Evolutionary conservation across 2,113 vertebrate species (phyloP).

Genomic region (Psittacula cyanocephala): DNA sequence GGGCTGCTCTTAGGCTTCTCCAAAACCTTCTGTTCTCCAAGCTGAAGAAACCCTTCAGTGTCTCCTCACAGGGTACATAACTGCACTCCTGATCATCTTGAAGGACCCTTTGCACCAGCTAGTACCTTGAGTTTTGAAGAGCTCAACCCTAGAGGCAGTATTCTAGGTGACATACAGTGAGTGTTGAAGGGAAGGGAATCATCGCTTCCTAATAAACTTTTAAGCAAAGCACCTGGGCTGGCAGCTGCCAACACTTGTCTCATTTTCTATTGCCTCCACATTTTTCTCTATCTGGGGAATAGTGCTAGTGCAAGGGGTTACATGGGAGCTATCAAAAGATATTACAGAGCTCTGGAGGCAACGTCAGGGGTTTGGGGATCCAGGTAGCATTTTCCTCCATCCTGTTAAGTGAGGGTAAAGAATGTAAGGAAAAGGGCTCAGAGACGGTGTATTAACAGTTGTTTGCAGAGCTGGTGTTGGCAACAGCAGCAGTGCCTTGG

Average conservation of each 20-base stretch:
- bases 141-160: not conserved
- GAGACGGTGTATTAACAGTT: not conserved
- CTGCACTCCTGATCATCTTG: not conserved
- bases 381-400: not conserved
- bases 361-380: fast-evolving
- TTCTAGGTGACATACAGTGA: not conserved
- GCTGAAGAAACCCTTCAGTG: not conserved
- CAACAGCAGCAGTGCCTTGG: not conserved
- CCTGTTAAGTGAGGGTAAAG: not conserved
- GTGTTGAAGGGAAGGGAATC: fast-evolving
- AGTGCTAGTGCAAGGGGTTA: not conserved
- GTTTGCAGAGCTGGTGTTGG: not conserved
- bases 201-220: not conserved
- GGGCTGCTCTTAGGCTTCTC: not conserved
- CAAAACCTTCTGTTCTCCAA: not conserved
- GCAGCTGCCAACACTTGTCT: not conserved
- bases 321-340: not conserved
- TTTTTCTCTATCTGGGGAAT: not conserved
- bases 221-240: not conserved
- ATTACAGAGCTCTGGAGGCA: not conserved
- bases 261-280: not conserved
- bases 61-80: fast-evolving
- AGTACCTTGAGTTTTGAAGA: not conserved
- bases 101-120: fast-evolving
- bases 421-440: not conserved